These are phyloP conservation scores for Leucania comma DNA, from an alignment of 2,888 invertebrate genomes.

Conservation along the genomic window DNA sequence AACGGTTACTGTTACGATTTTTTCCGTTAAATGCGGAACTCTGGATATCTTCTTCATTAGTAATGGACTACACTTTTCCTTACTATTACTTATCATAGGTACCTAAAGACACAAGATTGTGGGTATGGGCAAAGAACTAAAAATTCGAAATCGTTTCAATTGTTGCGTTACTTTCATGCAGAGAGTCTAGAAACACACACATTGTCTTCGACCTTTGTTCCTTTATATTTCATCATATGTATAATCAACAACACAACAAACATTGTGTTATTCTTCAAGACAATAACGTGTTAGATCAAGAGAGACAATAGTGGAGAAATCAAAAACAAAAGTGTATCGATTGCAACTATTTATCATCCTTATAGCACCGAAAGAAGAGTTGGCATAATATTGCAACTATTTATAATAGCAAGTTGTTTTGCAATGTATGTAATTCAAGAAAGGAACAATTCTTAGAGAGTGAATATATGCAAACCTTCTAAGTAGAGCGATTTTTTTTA, in stretches of 20 bases:
- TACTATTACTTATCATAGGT: not conserved
- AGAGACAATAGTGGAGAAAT: constrained; percentile 21
- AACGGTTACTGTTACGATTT: constrained; percentile 60
- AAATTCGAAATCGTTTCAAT: not conserved
- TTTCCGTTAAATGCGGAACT: constrained; percentile 52
- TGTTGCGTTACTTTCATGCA: not conserved
- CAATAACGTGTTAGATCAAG: constrained; percentile 19
- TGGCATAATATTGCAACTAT: constrained; percentile 3
- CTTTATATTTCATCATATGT: not conserved
- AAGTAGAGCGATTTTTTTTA: too few species aligned
- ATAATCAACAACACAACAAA: not conserved
- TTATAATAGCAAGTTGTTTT: not conserved
- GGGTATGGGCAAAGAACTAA: not conserved
- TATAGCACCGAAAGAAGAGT: not conserved
- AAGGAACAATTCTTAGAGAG: too few species aligned
- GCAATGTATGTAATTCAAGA: not conserved
- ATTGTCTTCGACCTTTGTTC: not conserved
- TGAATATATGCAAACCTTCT: too few species aligned
- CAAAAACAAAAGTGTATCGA: constrained; percentile 15
- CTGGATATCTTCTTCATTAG: constrained; percentile 23
- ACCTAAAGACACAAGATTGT: not conserved
- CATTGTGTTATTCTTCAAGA: constrained; percentile 10
- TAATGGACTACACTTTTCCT: not conserved
- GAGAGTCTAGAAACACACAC: not conserved
- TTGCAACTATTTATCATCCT: not conserved